Evolutionary conservation across 2,888 invertebrate species (phyloP).

Genomic region (Rotaria magnacalcarata): DNA sequence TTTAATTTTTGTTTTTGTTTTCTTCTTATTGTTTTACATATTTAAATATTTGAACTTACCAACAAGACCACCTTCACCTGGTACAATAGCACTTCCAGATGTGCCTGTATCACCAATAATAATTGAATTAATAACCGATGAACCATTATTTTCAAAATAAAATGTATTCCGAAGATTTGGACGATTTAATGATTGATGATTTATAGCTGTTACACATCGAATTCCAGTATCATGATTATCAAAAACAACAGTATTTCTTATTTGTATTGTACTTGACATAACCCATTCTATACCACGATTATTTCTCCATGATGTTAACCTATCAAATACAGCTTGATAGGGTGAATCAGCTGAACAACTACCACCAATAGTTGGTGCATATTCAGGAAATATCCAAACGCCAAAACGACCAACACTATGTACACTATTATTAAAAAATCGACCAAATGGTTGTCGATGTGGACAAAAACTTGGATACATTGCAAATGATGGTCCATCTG

Average conservation of each 20-base stretch:
- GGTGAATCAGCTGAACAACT: conserved; percentile 35
- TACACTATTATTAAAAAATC: conserved; percentile 44
- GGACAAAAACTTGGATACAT: conserved; percentile 41
- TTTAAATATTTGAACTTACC: background rate
- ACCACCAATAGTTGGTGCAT: conserved; percentile 41
- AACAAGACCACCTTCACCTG: conserved; percentile 11
- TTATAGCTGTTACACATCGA: conserved; percentile 37
- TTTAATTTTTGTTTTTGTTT: too few relatives aligned
- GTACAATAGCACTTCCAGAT: background rate
- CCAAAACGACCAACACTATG: conserved; percentile 44
- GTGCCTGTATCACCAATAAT: conserved; percentile 40
- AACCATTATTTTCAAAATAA: conserved; percentile 37
- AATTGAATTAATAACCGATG: conserved; percentile 37
- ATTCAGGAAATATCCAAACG: conserved; percentile 44
- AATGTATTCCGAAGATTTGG: conserved; percentile 31
- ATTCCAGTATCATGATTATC: conserved; percentile 38
- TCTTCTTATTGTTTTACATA: too few relatives aligned
- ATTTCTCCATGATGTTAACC: conserved; percentile 53
- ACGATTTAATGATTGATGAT: background rate
- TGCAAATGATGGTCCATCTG: conserved; percentile 45
- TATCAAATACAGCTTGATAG: conserved; percentile 40
- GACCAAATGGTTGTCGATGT: conserved; percentile 39
- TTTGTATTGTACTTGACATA: conserved; percentile 52
- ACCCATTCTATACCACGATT: conserved; percentile 56
- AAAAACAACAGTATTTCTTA: conserved; percentile 51